Percentiles rank a stretch among this genome's conserved stretches.
These are phyloP conservation scores for Alcedo atthis DNA, from an alignment of 2,797 vertebrate genomes.

Conservation along the genomic window DNA sequence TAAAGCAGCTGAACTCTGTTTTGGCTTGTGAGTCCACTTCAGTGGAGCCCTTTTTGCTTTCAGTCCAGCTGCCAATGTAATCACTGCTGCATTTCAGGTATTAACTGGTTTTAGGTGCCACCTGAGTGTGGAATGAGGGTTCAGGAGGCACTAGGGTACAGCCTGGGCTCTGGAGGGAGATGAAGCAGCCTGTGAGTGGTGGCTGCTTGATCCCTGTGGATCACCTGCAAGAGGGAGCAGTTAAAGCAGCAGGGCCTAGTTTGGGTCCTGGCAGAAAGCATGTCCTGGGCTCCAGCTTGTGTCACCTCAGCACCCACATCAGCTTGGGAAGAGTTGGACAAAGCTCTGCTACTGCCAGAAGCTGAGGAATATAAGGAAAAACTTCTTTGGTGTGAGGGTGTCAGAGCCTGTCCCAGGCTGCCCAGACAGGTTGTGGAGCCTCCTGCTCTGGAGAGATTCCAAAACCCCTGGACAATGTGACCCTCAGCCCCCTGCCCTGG, in stretches of 20 bases:
- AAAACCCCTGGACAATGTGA: not conserved
- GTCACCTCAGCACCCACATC: fast-evolving
- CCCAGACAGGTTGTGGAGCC: too few relatives aligned
- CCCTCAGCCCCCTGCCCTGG: not conserved
- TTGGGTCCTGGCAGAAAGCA: not conserved
- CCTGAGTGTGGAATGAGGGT: not conserved
- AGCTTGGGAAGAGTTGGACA: not conserved
- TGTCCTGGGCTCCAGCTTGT: not conserved
- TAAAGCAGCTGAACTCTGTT: not conserved
- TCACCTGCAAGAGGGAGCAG: not conserved
- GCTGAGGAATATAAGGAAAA: not conserved
- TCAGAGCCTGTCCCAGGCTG: too few relatives aligned
- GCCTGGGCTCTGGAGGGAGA: too few relatives aligned
- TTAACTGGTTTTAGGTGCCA: not conserved
- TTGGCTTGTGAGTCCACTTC: not conserved
- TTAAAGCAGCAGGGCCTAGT: not conserved
- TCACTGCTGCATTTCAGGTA: not conserved
- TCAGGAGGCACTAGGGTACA: not conserved
- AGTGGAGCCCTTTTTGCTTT: not conserved
- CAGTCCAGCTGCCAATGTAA: not conserved
- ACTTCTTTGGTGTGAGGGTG: not conserved
- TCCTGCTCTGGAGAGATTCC: not conserved
- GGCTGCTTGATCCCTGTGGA: not conserved
- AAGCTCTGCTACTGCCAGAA: not conserved
- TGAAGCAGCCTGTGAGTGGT: not conserved